Evolutionary conservation across 2,888 invertebrate genomes (phyloP).

Genomic region (Diploptera punctata): DNA sequence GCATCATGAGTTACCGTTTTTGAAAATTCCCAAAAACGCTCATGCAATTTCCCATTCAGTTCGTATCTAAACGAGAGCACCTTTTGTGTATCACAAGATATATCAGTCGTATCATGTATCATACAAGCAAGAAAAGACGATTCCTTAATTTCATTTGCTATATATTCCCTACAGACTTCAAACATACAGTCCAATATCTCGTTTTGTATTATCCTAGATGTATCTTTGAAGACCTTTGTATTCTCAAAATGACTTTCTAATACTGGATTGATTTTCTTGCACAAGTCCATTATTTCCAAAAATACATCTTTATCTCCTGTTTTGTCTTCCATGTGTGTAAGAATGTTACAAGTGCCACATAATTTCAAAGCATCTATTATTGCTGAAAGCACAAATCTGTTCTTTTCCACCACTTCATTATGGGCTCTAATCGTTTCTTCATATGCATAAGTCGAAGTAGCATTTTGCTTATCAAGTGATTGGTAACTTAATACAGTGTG

Average conservation of each 20-base stretch:
- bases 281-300: not conserved
- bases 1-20: not conserved
- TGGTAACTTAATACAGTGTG: too few relatives aligned
- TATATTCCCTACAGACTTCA: not conserved
- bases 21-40: not conserved
- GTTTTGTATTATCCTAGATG: not conserved
- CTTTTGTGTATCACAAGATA: not conserved
- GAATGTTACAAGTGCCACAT: too few relatives aligned
- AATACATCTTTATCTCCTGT: not conserved
- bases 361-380: not conserved
- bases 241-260: not conserved
- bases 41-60: not conserved
- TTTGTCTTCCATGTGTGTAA: too few relatives aligned
- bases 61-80: not conserved
- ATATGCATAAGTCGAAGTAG: too few relatives aligned
- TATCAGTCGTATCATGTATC: not conserved
- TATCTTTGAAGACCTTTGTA: not conserved
- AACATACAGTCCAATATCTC: not conserved
- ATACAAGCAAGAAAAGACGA: not conserved
- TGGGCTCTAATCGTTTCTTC: not conserved
- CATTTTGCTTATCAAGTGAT: too few relatives aligned
- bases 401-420: not conserved
- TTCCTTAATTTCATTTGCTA: not conserved
- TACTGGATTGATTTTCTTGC: too few relatives aligned
- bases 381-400: not conserved